These are phyloP conservation scores for Eupsittula cactorum DNA, from an alignment of 2,113 vertebrate species.

Conservation along the genomic window DNA sequence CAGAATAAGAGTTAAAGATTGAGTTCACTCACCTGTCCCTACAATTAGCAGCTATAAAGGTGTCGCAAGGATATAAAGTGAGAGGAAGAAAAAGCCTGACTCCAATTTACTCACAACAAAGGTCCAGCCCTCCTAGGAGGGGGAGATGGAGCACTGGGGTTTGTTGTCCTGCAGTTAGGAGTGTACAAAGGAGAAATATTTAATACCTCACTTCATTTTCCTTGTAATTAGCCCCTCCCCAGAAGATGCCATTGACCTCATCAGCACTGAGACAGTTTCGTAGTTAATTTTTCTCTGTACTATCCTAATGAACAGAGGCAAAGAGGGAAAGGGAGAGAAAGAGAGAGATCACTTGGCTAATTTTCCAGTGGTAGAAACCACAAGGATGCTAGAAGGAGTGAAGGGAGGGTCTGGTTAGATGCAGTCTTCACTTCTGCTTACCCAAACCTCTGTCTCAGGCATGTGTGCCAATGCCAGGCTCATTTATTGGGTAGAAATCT, in stretches of 20 bases:
- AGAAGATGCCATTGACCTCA: slow-evolving; percentile 29
- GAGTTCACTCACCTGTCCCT: slow-evolving; percentile 56
- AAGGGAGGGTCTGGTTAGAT: background rate
- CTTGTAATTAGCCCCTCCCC: slow-evolving; percentile 45
- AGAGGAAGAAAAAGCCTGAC: background rate
- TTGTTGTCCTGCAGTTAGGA: background rate
- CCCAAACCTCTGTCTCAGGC: background rate
- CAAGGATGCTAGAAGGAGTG: background rate
- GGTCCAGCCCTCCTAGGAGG: background rate
- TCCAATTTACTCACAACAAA: background rate
- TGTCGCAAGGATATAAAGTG: background rate
- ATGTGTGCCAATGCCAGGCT: rapidly evolving
- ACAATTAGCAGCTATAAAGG: slow-evolving; percentile 55
- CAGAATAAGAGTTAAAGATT: slow-evolving; percentile 31
- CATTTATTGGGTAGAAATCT: background rate
- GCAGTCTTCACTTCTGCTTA: background rate
- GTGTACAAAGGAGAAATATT: background rate
- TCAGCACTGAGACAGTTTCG: background rate
- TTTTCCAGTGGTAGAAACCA: background rate
- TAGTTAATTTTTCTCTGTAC: background rate
- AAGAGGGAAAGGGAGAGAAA: background rate
- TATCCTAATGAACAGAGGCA: background rate
- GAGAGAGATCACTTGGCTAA: background rate
- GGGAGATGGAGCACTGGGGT: background rate
- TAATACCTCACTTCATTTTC: background rate